These are phyloP conservation scores for Zaprionus bogoriensis DNA, from an alignment of 2,888 invertebrate species.

Conservation along the genomic window DNA sequence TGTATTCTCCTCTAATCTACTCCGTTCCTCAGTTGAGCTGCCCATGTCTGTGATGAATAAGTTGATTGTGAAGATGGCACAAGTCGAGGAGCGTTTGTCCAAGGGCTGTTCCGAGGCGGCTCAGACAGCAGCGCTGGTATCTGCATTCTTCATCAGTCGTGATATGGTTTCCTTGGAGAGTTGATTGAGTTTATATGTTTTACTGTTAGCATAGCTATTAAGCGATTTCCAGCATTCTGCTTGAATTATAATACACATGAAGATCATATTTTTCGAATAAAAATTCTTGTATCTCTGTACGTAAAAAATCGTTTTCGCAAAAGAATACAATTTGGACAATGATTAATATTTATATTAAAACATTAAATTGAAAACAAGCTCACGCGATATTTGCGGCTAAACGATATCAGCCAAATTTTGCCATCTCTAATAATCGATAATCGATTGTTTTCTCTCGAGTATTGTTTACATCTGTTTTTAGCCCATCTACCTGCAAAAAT, in stretches of 20 bases:
- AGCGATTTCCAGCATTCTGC: neutral
- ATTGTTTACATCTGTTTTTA: conserved; percentile 11
- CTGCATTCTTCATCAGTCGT: conserved; percentile 92
- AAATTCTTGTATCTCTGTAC: no score
- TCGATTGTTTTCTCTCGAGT: conserved; percentile 5
- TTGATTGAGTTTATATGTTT: conserved; percentile 7
- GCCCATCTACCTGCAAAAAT: conserved; percentile 42
- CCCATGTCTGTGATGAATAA: conserved; percentile 90
- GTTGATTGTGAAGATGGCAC: conserved; percentile 93
- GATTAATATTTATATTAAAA: no score
- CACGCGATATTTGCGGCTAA: no score
- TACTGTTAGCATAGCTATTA: neutral
- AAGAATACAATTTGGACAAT: no score
- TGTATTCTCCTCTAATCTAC: no score
- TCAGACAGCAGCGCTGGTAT: conserved; percentile 93
- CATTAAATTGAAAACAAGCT: no score
- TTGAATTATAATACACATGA: neutral
- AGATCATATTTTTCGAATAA: neutral
- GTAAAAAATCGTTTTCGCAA: no score
- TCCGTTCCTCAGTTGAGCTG: conserved; percentile 89
- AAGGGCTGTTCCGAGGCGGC: conserved; percentile 95
- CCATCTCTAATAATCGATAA: conserved; percentile 23
- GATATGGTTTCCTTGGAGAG: conserved; percentile 83
- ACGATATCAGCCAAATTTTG: no score
- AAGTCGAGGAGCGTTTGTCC: conserved; percentile 93